Evolutionary conservation across 2,888 invertebrate genomes (phyloP), one percentile per base, ranked within the genome.

Genomic region (Ormyrus labotus): DNA sequence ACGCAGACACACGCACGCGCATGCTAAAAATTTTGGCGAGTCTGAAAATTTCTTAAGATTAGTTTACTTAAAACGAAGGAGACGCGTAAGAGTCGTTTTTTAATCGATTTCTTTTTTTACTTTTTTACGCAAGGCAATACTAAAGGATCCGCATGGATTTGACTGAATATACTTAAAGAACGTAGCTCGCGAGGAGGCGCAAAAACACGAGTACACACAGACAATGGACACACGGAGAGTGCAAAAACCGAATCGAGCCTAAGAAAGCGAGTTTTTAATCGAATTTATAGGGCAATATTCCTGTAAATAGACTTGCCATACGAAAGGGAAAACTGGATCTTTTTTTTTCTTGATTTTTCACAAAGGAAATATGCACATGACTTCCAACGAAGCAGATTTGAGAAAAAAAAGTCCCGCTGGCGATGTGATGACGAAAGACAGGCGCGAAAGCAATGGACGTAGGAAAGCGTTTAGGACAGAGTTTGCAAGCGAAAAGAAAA

Each of bases 121-220:
- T 72, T 72, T 72, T 72, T 63, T 70, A 64, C 47, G 13, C 13
- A 64, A 34, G 10, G 71, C 53, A 68, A 75, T 70, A 70, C 50
- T 74, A 53, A 50, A 58, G 51, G 61, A 65, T 77, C 80, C 76
- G 84, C 83, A 85, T 85, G 83, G 84, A 87, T 84, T 87, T 84
- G 87, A 89, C 88, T 88, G 88, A 87, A 86, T 86, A 87, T 85
- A 88, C 86, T 87, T 87, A 84, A 84, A 85, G 50, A 53, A 83
- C 82, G 81, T 75, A 81, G 34, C 34, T 34, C 34, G 34, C 34
- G 34, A 4, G 5, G 10, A 63, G 50, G 10, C 8, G 34, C 34
- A 34, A 4, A 13, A n/a, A 11, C 69, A 10, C 67, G 47, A 48
- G 45, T 34, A 70, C 65, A 57, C 61, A 1, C 13, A 45, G 1